Evolutionary conservation across 2,113 vertebrate genomes (phyloP).

Genomic region (Oreochromis spilurus): DNA sequence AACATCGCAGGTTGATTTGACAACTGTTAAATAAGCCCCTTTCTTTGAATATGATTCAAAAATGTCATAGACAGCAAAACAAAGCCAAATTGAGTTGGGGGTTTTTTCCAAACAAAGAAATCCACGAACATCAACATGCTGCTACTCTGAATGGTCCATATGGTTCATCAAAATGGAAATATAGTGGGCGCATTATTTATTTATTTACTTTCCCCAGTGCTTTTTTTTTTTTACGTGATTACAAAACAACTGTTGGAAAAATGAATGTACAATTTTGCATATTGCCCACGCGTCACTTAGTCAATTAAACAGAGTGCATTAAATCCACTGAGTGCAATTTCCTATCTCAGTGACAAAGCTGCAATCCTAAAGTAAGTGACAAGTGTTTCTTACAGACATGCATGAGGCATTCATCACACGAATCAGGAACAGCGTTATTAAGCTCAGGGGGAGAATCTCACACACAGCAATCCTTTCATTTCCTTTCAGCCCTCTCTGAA

Average conservation of each 20-base stretch:
- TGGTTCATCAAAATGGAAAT: background rate
- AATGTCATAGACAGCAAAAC: background rate
- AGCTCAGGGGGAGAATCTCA: constrained; percentile 17
- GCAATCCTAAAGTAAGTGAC: constrained; percentile 2
- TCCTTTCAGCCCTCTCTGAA: constrained; percentile 27
- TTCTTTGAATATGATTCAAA: background rate
- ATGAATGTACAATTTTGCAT: background rate
- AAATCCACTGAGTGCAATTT: background rate
- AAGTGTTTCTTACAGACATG: constrained; percentile 6
- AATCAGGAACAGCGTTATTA: constrained; percentile 4
- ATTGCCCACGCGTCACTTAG: background rate
- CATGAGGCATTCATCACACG: constrained; percentile 12
- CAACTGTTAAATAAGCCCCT: background rate
- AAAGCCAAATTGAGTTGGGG: background rate
- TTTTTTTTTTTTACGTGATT: background rate
- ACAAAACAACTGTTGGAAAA: background rate
- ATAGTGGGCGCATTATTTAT: background rate
- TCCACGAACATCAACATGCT: background rate
- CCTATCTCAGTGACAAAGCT: constrained; percentile 4
- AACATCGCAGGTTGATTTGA: background rate
- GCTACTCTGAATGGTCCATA: background rate
- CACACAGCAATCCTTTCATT: constrained; percentile 32
- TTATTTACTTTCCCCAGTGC: background rate
- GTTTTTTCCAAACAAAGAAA: background rate
- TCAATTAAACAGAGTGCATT: background rate